A percentile compares a stretch with the other conserved stretches of the same genome.
Conservation (phyloP, 1,140 invertebrate genomes). For the Aphelenchoides avenae region DNA sequence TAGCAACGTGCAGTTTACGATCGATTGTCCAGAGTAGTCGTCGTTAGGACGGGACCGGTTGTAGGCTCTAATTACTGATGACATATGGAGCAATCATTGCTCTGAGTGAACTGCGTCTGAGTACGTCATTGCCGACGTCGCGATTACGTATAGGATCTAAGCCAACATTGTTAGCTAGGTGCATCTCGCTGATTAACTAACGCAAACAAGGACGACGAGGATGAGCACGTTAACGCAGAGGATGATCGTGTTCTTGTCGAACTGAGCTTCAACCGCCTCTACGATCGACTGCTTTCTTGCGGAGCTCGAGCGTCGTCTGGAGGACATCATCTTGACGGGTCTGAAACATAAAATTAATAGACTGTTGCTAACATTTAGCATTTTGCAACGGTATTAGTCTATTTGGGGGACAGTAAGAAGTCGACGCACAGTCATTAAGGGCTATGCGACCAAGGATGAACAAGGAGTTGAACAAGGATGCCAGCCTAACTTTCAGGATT, state of each 20-base stretch:
- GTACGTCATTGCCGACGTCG: slow-evolving; percentile 44
- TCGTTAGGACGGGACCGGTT: not conserved
- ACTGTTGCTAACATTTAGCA: too few species aligned
- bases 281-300: slow-evolving; percentile 33
- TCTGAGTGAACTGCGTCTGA: slow-evolving; percentile 8
- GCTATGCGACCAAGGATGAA: too few species aligned
- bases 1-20: not conserved
- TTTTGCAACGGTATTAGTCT: too few species aligned
- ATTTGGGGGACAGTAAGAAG: too few species aligned
- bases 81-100: not conserved
- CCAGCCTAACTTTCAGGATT: too few species aligned
- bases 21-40: not conserved
- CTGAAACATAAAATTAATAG: too few species aligned
- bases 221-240: slow-evolving; percentile 46
- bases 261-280: slow-evolving; percentile 43
- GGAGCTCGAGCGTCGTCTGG: too few species aligned
- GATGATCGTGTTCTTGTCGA: slow-evolving; percentile 52
- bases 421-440: too few species aligned
- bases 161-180: too few species aligned
- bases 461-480: too few species aligned
- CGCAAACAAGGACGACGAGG: slow-evolving; percentile 38
- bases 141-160: slow-evolving; percentile 49
- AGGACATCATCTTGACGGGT: too few species aligned
- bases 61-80: not conserved
- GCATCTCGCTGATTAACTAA: too few species aligned